These are phyloP conservation scores for Pimephales promelas DNA, from an alignment of 2,113 vertebrate species.

Conservation along the genomic window DNA sequence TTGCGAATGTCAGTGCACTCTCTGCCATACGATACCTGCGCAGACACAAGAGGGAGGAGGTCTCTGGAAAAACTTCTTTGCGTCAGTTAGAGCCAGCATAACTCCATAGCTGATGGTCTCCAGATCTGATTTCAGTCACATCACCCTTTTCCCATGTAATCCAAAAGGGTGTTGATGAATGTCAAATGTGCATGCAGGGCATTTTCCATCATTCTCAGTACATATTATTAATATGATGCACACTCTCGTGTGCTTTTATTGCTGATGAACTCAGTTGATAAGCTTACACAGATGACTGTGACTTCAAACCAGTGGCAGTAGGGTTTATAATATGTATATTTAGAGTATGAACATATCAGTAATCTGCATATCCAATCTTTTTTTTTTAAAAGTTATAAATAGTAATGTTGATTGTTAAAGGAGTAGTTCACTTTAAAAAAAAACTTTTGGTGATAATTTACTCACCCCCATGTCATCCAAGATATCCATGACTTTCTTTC, in stretches of 20 bases:
- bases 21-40: conserved; percentile 93
- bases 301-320: conserved; percentile 9
- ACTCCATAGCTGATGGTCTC: conserved; percentile 8
- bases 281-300: background rate
- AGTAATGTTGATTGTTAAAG: background rate
- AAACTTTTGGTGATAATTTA: no score
- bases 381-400: background rate
- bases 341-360: background rate
- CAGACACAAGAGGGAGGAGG: conserved; percentile 66
- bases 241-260: background rate
- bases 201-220: conserved; percentile 9
- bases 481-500: no score
- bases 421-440: no score
- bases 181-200: conserved; percentile 16
- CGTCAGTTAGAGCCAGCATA: conserved; percentile 35
- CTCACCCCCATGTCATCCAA: no score
- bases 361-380: background rate
- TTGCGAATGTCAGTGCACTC: conserved; percentile 90
- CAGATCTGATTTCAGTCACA: conserved; percentile 47
- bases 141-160: conserved; percentile 43
- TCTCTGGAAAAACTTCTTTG: conserved; percentile 49
- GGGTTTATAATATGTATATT: no score
- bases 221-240: background rate
- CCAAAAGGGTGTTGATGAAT: background rate
- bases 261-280: background rate